These are phyloP conservation scores for Calyptomena viridis DNA, from an alignment of 2,113 vertebrate species.

Conservation along the genomic window DNA sequence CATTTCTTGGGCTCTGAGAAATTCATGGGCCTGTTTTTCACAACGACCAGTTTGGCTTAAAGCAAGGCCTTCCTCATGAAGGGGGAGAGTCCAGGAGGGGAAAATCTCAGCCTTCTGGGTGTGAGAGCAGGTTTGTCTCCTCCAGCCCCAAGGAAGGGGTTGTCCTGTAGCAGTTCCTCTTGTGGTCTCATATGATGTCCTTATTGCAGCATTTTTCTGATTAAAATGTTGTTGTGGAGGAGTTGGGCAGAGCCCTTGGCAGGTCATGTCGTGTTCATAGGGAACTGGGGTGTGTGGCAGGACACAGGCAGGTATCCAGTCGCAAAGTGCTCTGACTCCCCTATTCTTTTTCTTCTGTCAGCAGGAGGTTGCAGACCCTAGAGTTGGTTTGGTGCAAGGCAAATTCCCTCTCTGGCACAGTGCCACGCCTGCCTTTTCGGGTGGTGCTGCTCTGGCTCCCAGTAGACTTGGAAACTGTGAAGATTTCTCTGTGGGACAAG, in stretches of 20 bases:
- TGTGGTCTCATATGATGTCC: not conserved
- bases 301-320: not conserved
- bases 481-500: conserved; percentile 45
- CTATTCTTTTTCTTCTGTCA: not conserved
- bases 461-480: conserved; percentile 18
- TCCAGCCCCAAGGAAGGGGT: not conserved
- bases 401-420: not conserved
- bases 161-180: not conserved
- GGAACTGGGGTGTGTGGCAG: not conserved
- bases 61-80: not conserved
- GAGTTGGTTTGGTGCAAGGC: conserved; percentile 64
- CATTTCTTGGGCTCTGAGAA: not conserved
- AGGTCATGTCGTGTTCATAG: not conserved
- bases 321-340: not conserved
- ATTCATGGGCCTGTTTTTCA: not conserved
- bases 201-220: not conserved
- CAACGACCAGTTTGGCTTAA: not conserved
- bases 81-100: not conserved
- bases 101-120: not conserved
- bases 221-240: not conserved
- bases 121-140: not conserved
- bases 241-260: not conserved
- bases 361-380: conserved; percentile 58
- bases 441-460: not conserved
- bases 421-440: conserved; percentile 15